Percentiles rank a stretch among this genome's conserved stretches.
Evolutionary conservation across 2,888 invertebrate species (phyloP).

Genomic region (Muschampia plurimacula): DNA sequence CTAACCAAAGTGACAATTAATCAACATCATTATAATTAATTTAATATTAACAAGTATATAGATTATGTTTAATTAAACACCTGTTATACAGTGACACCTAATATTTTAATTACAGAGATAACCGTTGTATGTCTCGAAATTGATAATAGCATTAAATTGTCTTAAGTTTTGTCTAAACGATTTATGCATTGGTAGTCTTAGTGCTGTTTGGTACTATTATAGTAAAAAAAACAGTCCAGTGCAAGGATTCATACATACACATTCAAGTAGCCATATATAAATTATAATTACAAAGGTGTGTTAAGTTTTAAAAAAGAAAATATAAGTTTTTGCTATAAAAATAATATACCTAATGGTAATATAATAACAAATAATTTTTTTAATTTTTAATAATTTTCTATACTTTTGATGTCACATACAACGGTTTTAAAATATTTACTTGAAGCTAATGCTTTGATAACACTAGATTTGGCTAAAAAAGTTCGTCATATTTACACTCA

Average conservation of each 20-base stretch:
- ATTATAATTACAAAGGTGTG: not conserved
- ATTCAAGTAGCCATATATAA: not conserved
- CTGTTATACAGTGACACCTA: conserved; percentile 85
- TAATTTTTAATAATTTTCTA: not conserved
- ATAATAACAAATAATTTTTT: not conserved
- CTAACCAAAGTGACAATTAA: conserved; percentile 66
- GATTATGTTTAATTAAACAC: conserved; percentile 82
- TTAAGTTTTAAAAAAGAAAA: not conserved
- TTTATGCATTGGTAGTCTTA: conserved; percentile 6
- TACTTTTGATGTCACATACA: conserved; percentile 57
- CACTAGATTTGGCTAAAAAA: conserved; percentile 77
- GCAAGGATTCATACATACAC: not conserved
- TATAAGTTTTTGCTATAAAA: not conserved
- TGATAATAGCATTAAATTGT: not conserved
- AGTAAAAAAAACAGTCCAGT: not conserved
- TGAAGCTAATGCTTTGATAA: conserved; percentile 70
- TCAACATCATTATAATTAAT: conserved; percentile 82
- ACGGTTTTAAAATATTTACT: conserved; percentile 66
- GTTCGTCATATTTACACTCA: conserved; percentile 67
- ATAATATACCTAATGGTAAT: too few species aligned
- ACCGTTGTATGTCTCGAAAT: conserved; percentile 57
- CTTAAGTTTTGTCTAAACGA: not conserved
- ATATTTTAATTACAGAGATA: conserved; percentile 70
- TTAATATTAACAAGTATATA: conserved; percentile 83
- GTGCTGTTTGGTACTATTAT: not conserved